These are phyloP conservation scores for Lophotriccus pileatus DNA, from an alignment of 2,797 vertebrate species.

Conservation along the genomic window DNA sequence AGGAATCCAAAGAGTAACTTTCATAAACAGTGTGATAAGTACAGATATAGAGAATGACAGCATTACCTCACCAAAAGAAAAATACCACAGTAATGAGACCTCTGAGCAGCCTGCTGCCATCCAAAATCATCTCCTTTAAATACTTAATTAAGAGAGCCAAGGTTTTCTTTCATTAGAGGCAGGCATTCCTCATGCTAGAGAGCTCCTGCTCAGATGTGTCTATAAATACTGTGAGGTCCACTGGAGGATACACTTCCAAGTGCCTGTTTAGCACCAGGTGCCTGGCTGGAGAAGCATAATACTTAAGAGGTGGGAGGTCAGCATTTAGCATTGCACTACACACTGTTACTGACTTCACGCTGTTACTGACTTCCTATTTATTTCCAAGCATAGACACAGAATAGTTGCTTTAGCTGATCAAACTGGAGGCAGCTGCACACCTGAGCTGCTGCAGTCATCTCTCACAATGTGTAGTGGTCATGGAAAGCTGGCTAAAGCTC, in stretches of 20 bases:
- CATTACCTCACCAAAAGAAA: background rate
- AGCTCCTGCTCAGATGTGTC: background rate
- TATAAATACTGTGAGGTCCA: background rate
- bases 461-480: rapidly evolving
- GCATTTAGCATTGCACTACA: background rate
- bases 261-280: background rate
- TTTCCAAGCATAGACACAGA: background rate
- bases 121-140: background rate
- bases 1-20: background rate
- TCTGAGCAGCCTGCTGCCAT: background rate
- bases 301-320: background rate
- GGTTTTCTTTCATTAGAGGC: background rate
- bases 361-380: background rate
- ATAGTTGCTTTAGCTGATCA: background rate
- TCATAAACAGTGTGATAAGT: background rate
- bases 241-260: background rate
- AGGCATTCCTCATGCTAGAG: background rate
- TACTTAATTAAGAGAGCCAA: background rate
- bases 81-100: background rate
- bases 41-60: background rate
- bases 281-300: background rate
- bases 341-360: background rate
- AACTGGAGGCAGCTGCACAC: background rate
- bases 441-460: background rate
- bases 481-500: background rate